Conservation (phyloP, 2,113 vertebrate species). For the Periophthalmus modestus region DNA sequence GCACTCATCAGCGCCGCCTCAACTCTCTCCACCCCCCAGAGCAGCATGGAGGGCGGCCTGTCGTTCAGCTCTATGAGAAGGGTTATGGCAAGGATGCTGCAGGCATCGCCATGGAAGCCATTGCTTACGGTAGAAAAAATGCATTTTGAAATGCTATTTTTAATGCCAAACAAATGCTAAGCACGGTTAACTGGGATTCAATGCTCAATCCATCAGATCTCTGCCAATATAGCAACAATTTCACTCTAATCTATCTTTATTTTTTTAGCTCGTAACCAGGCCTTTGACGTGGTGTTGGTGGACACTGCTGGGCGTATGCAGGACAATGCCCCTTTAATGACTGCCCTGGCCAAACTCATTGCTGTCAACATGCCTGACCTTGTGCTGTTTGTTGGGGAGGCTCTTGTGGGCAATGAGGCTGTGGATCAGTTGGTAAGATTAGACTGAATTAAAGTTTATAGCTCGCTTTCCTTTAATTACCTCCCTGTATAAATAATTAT, state of each 20-base stretch:
- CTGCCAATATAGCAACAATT: not conserved
- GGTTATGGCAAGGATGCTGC: slow-evolving; percentile 98
- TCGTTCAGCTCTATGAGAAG: slow-evolving; percentile 96
- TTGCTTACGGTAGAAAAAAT: slow-evolving; percentile 83
- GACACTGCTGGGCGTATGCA: slow-evolving; percentile 99
- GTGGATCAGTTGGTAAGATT: slow-evolving; percentile 95
- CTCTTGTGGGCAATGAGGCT: slow-evolving; percentile 95
- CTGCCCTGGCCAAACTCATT: slow-evolving; percentile 94
- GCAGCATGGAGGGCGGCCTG: slow-evolving; percentile 78
- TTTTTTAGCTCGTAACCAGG: slow-evolving; percentile 88
- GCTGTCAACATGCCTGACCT: slow-evolving; percentile 93
- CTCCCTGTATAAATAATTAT: not conserved
- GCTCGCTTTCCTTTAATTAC: not conserved
- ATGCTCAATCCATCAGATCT: not conserved
- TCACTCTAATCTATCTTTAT: too few species aligned
- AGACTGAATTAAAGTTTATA: not conserved
- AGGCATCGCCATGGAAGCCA: slow-evolving; percentile 98
- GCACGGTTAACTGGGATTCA: not conserved
- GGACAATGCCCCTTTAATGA: slow-evolving; percentile 97
- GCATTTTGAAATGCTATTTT: not conserved
- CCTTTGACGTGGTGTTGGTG: slow-evolving; percentile 95
- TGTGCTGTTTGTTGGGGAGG: slow-evolving; percentile 96
- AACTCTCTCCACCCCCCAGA: slow-evolving; percentile 89
- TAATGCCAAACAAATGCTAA: not conserved
- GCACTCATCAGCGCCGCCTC: slow-evolving; percentile 92